Base-by-base conservation (phyloP, 2,113 vertebrate species). In the Labeo catla region DNA sequence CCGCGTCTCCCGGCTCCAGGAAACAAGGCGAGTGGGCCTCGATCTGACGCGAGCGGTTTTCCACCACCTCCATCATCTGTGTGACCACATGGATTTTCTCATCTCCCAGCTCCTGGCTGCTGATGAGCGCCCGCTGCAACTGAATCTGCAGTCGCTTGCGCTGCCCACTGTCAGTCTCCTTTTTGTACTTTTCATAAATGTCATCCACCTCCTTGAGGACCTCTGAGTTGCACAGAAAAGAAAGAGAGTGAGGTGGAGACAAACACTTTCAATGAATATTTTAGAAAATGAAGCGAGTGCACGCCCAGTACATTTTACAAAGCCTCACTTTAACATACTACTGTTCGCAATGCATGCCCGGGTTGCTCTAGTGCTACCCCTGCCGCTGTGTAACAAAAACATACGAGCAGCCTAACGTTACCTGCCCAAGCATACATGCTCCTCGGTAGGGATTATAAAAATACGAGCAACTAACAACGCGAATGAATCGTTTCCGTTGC, bases 51-150 rank as follows among this genome's bases (percentile, higher is more conserved):
- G 97, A 97, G 83, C 98, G 96, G 81, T 98, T 99, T 92, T 99
- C 98, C 83, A 98, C 97, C 89, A 98, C 91, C 93, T 99, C 98
- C 0, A 97, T 95, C 96, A 99, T 98, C 88, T 99, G 98, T 34
- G 98, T 97, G 68, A 99, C 98, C 85, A 99, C 96, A 6, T 98
- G 97, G 91, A 99, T 98, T 91, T 99, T 99, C 92, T 99, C 98
- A 47, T 99, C 98, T 11, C 98, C 98, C 36, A 99, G 94, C 91
- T 99, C 98, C 89, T 99, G 98, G 90, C 96, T 99, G 93, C 95
- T 94, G 92, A 99, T 99, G 84, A 99, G 94, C 0, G 98, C 98
- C 12, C 97, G 93, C 93, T 99, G 98, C 65, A 99, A 96, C 91
- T 98, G 97, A 91, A 97, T 92, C 94, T 99, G 96, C 83, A 99